Percentiles rank a stretch among this genome's conserved stretches.
These are phyloP conservation scores for Actinemys pallida DNA, from an alignment of 2,113 vertebrate species.

Conservation along the genomic window DNA sequence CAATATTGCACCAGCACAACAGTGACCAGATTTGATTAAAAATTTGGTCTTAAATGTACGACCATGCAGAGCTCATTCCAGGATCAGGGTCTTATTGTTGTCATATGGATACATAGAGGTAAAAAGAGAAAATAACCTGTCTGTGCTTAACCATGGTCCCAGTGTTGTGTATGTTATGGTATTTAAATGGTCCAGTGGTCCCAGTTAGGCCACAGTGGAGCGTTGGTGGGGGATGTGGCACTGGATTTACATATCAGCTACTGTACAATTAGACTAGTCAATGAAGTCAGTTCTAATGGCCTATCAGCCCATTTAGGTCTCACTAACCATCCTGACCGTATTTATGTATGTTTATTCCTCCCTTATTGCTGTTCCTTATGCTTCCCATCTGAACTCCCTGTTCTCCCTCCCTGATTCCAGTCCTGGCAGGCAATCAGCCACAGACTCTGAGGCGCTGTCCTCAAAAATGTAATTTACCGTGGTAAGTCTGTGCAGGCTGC, in stretches of 20 bases:
- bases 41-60: neutral
- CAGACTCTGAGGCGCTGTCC: neutral
- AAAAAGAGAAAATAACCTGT: slow-evolving; percentile 42
- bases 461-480: slow-evolving; percentile 25
- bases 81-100: slow-evolving; percentile 38
- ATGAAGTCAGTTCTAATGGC: neutral
- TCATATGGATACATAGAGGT: neutral
- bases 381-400: slow-evolving; percentile 47
- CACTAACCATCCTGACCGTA: fast-evolving
- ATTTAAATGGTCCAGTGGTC: neutral
- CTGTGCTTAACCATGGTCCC: slow-evolving; percentile 28
- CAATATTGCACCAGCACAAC: neutral
- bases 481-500: neutral
- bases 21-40: slow-evolving; percentile 33
- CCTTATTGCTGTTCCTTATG: neutral
- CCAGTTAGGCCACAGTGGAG: neutral
- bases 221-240: neutral
- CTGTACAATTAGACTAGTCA: neutral
- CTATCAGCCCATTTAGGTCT: slow-evolving; percentile 3
- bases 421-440: slow-evolving; percentile 30
- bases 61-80: neutral
- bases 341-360: neutral
- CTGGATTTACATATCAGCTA: neutral
- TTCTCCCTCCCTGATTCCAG: slow-evolving; percentile 12
- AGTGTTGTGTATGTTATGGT: slow-evolving; percentile 4